Conservation (phyloP, 2,888 invertebrate genomes). For the Torymus tubicola region DNA sequence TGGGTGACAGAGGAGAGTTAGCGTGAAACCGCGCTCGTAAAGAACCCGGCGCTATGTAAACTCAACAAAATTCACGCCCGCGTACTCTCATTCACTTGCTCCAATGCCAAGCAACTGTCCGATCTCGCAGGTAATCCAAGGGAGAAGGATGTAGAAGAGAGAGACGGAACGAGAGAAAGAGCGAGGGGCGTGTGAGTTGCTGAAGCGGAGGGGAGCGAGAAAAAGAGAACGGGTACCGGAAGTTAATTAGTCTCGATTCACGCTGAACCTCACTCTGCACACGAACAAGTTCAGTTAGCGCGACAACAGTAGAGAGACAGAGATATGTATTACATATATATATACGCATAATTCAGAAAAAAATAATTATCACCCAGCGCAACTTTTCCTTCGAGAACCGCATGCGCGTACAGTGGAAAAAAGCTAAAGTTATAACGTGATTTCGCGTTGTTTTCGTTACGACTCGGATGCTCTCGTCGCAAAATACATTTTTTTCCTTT, state of each 20-base stretch:
- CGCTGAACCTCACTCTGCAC: slow-evolving; percentile 5
- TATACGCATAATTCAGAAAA: slow-evolving; percentile 30
- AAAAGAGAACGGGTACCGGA: slow-evolving; percentile 27
- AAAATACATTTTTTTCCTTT: slow-evolving; percentile 3
- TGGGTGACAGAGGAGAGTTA: slow-evolving; percentile 4
- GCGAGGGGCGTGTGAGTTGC: neutral
- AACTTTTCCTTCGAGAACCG: neutral
- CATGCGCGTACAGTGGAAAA: neutral
- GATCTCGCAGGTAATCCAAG: neutral
- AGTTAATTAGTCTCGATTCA: slow-evolving; percentile 54
- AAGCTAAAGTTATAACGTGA: slow-evolving; percentile 26
- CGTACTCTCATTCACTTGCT: neutral
- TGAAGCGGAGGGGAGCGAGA: neutral
- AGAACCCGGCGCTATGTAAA: slow-evolving; percentile 48
- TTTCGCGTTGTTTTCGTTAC: slow-evolving; percentile 18
- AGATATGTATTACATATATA: too few species aligned
- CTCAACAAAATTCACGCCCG: slow-evolving; percentile 33
- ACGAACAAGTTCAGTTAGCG: slow-evolving; percentile 30
- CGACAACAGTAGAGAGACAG: slow-evolving; percentile 6
- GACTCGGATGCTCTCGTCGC: neutral
- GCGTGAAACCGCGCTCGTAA: slow-evolving; percentile 50
- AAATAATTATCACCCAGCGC: slow-evolving; percentile 40
- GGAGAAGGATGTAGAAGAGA: neutral
- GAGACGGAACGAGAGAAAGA: neutral
- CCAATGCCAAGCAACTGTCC: slow-evolving; percentile 26